A percentile compares a stretch with the other conserved stretches of the same genome.
Evolutionary conservation across 2,113 vertebrate genomes (phyloP).

Genomic region (Scomber scombrus): DNA sequence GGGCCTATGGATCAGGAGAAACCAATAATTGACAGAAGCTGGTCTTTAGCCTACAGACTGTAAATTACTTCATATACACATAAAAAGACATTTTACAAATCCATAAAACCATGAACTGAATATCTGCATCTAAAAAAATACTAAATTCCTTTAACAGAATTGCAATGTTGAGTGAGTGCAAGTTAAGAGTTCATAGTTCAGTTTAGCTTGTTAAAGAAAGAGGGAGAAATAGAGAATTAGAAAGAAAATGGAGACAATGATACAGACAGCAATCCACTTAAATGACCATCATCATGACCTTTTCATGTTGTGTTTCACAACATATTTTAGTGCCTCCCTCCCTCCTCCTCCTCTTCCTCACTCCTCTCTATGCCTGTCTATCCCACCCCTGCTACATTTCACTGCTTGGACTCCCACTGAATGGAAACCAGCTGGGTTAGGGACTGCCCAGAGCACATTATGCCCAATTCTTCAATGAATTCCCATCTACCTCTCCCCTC

Average conservation of each 20-base stretch:
- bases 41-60: neutral
- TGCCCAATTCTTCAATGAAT: slow-evolving; percentile 81
- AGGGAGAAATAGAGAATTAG: slow-evolving; percentile 1
- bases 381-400: slow-evolving; percentile 72
- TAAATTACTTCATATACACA: neutral
- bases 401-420: slow-evolving; percentile 72
- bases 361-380: slow-evolving; percentile 56
- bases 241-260: slow-evolving; percentile 24
- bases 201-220: neutral
- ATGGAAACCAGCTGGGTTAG: slow-evolving; percentile 83
- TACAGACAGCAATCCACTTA: slow-evolving; percentile 13
- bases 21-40: neutral
- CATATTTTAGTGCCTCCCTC: slow-evolving; percentile 63
- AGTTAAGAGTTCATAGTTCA: neutral
- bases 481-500: slow-evolving; percentile 75
- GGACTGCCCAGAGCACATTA: slow-evolving; percentile 79
- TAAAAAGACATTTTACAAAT: neutral
- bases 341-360: slow-evolving; percentile 46
- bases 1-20: neutral
- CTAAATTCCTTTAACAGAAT: neutral
- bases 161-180: neutral
- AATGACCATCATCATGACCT: slow-evolving; percentile 57
- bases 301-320: slow-evolving; percentile 61
- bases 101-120: neutral
- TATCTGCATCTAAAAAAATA: neutral